Base-by-base conservation (phyloP, 2,888 invertebrate genomes). In the Lamellibrachia satsuma region DNA sequence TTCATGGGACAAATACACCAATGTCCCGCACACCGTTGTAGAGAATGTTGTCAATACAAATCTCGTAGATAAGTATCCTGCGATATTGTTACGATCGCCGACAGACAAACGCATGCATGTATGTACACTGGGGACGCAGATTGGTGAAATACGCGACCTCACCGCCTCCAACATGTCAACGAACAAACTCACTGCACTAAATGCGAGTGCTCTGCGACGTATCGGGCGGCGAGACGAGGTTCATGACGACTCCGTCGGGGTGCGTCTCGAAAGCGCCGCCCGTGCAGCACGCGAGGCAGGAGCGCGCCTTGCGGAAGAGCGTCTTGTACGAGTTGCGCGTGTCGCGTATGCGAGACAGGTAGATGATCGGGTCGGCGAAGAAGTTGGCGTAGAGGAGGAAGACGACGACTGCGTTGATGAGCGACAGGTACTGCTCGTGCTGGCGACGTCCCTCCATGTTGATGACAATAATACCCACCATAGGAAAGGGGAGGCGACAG, bases 351-450 rank as follows among this genome's bases (percentile, higher is more conserved):
- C 94, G 91, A 7, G 91, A 15, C 3, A 94, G 90, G 90, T 94
- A 94, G 51, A 94, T 94, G 90, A 94, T 92, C 55, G 94, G 94
- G 75, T 94, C 94, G 4, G 92, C 93, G 39, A 94, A 93, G 91
- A 94, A 94, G 92, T 94, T 94, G 27, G 93, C 39, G 92, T 93
- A 93, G 39, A 94, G 93, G 22, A 94, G 91, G n/a, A 94, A 90
- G 1, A 93, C 92, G 1, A 93, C 90, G 39, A 92, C 91, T 52
- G 93, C 93, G 91, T 94, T 93, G n/a, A 93, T 57, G 52, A 93
- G 92, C 15, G 60, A 8, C 3, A 39, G 27, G 55, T 27, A 15
- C 27, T 57, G 92, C 11, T 9, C 9, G 60, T 90, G 90, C 11
- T 52, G 60, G 8, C 55, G 39, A 8, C 90, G 90, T 8, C 52